Evolutionary conservation across 2,797 vertebrate species (phyloP), one percentile per base, ranked within the genome.

Genomic region (Pampus argenteus): DNA sequence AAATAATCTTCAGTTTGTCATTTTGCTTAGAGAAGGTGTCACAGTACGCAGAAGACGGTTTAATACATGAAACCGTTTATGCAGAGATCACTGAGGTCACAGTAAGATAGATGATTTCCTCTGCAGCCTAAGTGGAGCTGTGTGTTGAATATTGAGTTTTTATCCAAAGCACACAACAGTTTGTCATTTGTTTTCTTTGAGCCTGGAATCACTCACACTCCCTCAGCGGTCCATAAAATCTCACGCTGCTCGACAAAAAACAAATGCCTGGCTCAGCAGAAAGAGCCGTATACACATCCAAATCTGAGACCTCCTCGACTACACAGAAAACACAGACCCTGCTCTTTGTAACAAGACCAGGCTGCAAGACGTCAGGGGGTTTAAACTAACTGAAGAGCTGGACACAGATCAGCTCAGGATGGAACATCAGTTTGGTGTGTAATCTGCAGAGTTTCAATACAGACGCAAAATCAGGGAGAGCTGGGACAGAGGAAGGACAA

Each of bases 181-280:
- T 76, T 79, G 70, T 84, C 75, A 76, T 78, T 69, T 80, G 64
- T 86, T 75, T 69, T 51, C 29, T 50, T 55, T 70, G 58, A 56
- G 38, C 38, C 45, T 79, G 62, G 73, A 73, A 65, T 58, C 67
- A 45, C 29, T 49, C 31, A 14, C 40, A 40, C 36, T 47, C 72
- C 81, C 56, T 34, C 69, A 22, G 65, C 31, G 64, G 45, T 62
- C 57, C 4, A 71, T 70, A 51, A 79, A 79, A 78, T 1, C 59
- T 31, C 48, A 14, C 4, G 3, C 51, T 71, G 67, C 31, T 52
- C 18, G 1, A 59, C 60, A 52, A 48, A 66, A 40, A 45, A 23
- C 55, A 76, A 79, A 66, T 0, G 25, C 42, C 65, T 66, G 67
- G 17, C 66, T 68, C 76, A 76, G 63, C 71, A 75, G 23, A 69